Evolutionary conservation across 2,113 vertebrate species (phyloP), one percentile per base, ranked within the genome.

Genomic region (Amazona guildingii): DNA sequence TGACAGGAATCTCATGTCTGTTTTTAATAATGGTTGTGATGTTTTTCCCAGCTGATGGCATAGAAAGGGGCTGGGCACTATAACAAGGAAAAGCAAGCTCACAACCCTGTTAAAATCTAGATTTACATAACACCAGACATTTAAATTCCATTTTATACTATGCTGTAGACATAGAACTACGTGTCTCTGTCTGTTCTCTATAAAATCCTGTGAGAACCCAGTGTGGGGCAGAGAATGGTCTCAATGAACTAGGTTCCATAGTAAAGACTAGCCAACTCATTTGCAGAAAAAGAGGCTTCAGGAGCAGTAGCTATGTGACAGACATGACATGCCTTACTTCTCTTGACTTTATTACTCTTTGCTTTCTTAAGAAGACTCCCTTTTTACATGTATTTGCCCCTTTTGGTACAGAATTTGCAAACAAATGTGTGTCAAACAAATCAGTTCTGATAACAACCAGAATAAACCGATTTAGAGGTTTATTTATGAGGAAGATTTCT

Each of bases 381-480:
- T 63, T 66, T 82, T 84, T 37, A 72, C 8, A 49, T 67, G 17
- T 51, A 39, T 92, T 91, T 74, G 51, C 31, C 10, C n/a, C 41
- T 61, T 31, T 27, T 54, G 17, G 49, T 79, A 46, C 51, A 79
- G 37, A 78, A 83, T 90, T 76, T 76, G 10, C 46, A 68, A 76
- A 41, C 15, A 35, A 24, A 59, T 59, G 9, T 69, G 29, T 43
- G 15, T n/a, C 55, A 61, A 95, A 64, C 13, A 83, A 81, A 96
- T 90, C 31, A 77, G 63, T 91, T 83, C 64, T 80, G 37, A 25
- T 46, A 95, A 83, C 31, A 79, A 62, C 59, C 18, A 63, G 49
- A 96, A 85, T 70, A 18, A 84, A 95, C 77, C 19, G 49, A 52
- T 92, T 95, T 78, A 93, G 59, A 89, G 74, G n/a, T 7, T 84